Base-by-base conservation (phyloP, 1,140 invertebrate species). In the Calycopis cecrops region DNA sequence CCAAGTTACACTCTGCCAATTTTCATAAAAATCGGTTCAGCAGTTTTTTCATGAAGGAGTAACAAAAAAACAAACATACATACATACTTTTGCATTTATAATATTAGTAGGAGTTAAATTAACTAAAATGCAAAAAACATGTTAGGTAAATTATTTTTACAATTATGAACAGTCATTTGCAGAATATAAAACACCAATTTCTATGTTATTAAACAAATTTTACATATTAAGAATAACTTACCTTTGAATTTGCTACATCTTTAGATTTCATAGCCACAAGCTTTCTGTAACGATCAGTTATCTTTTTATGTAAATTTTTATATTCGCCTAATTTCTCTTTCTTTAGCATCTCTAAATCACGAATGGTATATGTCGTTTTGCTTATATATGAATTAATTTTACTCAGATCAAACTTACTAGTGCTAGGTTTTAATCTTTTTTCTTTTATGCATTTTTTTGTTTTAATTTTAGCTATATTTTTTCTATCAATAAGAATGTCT, bases 181-280 rank as follows among this genome's bases (percentile, higher is more conserved):
- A n/a, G n/a, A n/a, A 28, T 28, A 28, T 28, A 28, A 3, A 28
- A 3, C 2, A 28, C 2, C 21, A 28, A 6, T 28, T 28, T 6
- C 21, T 3, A 28, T 6, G 6, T 3, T 6, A 28, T 3, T 28
- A 28, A 28, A 28, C 21, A 28, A 28, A 3, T 40, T 14, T 12
- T n/a, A 40, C n/a, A 40, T 12, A 40, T 12, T 40, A 11, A 37
- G 35, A 10, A 4, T 37, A 37, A 10, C 38, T 40, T 11, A 40
- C n/a, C 38, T 40, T 28, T 3, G 14, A 14, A 4, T 40, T 40
- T 12, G n/a, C n/a, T 40, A 40, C 12, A 14, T 40, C 38, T 35
- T 55, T 44, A 8, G 38, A 14, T 52, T 42, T 38, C 47, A 16
- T 50, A 55, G n/a, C 7, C 42, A 21, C 47, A 40, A 34, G 3